A percentile compares a stretch with the other conserved stretches of the same genome.
Evolutionary conservation across 1,140 invertebrate genomes (phyloP).

Genomic region (Lycorma delicatula): DNA sequence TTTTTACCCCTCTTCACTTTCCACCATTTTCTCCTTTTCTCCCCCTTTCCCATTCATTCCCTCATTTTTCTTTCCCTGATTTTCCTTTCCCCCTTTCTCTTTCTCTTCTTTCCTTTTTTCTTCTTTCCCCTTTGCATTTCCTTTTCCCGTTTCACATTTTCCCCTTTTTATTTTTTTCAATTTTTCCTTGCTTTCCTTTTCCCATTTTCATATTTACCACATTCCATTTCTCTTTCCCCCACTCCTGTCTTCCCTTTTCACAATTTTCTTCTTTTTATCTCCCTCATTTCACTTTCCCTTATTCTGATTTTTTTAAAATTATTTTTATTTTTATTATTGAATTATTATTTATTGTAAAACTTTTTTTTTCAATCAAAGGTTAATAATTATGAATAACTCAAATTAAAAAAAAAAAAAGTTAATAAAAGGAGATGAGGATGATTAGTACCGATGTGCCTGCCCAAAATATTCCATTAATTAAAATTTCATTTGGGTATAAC

Average conservation of each 20-base stretch:
- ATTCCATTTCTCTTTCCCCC: background rate
- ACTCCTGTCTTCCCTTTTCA: background rate
- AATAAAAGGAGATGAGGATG: too few relatives aligned
- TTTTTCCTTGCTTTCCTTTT: background rate
- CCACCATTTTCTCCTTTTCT: background rate
- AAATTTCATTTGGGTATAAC: too few relatives aligned
- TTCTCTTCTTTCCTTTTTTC: background rate
- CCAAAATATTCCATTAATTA: too few relatives aligned
- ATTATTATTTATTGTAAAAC: too few relatives aligned
- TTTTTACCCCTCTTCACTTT: background rate
- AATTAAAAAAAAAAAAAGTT: too few relatives aligned
- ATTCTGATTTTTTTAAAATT: background rate
- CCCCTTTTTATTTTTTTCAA: background rate
- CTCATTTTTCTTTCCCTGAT: background rate
- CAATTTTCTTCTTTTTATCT: background rate
- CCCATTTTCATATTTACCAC: background rate
- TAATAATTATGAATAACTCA: too few relatives aligned
- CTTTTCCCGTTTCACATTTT: background rate
- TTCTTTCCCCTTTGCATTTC: background rate
- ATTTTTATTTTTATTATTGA: background rate
- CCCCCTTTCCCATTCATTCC: background rate
- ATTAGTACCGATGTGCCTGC: too few relatives aligned
- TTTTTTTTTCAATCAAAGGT: too few relatives aligned
- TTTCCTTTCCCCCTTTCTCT: background rate
- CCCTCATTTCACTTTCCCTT: background rate